Conservation (phyloP, 2,113 vertebrate species). For the Oreochromis spilurus region DNA sequence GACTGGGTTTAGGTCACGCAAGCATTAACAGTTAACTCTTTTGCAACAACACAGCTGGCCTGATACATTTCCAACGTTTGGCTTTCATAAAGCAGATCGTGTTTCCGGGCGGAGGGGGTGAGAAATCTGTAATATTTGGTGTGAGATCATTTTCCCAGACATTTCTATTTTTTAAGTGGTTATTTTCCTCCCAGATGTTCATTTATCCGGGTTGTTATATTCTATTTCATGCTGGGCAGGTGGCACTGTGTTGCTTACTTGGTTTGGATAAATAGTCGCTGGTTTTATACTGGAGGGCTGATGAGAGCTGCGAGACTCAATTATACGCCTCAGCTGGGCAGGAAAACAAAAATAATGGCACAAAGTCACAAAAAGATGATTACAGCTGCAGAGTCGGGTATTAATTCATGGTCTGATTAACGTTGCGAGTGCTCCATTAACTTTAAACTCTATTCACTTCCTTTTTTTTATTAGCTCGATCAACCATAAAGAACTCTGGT, state of each 20-base stretch:
- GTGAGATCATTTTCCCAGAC: not conserved
- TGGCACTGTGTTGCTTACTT: not conserved
- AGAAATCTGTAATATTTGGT: not conserved
- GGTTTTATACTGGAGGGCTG: not conserved
- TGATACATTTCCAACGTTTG: not conserved
- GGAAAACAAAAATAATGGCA: not conserved
- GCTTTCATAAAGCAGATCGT: not conserved
- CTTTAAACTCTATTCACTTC: not conserved
- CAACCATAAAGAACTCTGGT: not conserved
- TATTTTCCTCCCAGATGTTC: not conserved
- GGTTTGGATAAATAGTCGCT: not conserved
- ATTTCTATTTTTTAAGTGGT: not conserved
- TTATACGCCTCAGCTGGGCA: not conserved
- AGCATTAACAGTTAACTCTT: not conserved
- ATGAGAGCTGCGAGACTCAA: not conserved
- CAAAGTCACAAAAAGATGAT: not conserved
- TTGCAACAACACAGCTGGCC: not conserved
- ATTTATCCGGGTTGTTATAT: not conserved
- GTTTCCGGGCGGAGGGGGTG: not conserved
- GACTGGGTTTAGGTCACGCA: rapidly evolving
- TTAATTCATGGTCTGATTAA: not conserved
- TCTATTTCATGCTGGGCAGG: not conserved
- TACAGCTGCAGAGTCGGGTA: not conserved
- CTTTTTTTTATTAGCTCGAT: not conserved
- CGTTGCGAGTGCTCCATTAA: not conserved